Conservation (phyloP, 2,888 invertebrate genomes). For the Hermaeophaga mercurialis region DNA sequence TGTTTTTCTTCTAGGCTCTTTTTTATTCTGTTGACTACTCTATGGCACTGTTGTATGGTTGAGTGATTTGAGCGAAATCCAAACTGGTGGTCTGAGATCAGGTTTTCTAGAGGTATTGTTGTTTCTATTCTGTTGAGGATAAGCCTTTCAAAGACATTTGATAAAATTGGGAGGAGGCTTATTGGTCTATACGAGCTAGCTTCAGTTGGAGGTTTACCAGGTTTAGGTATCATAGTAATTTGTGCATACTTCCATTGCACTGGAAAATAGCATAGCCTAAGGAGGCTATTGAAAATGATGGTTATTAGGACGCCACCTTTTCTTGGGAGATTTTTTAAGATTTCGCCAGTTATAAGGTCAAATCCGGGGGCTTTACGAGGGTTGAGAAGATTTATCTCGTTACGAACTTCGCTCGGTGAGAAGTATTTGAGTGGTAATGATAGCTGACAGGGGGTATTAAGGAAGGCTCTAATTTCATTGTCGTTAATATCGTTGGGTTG, state of each 20-base stretch:
- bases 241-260: constrained; percentile 4
- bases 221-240: constrained; percentile 4
- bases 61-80: background rate
- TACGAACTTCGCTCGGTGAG: constrained; percentile 4
- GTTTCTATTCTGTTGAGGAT: constrained; percentile 3
- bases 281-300: background rate
- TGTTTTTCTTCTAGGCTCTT: background rate
- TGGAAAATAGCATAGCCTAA: constrained; percentile 3
- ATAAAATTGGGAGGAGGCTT: background rate
- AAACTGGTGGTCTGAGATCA: background rate
- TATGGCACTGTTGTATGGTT: background rate
- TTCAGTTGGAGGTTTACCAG: constrained; percentile 7
- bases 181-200: background rate
- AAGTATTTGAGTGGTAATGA: too few species aligned
- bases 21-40: background rate
- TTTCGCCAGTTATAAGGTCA: too few species aligned
- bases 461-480: constrained; percentile 6
- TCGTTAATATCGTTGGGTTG: constrained; percentile 3
- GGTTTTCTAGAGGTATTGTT: constrained; percentile 5
- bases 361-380: constrained; percentile 4
- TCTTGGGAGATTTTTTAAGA: too few species aligned
- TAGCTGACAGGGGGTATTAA: constrained; percentile 7
- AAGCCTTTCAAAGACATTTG: constrained; percentile 3
- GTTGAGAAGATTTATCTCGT: constrained; percentile 1
- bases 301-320: constrained; percentile 7